Conservation (phyloP, 2,888 invertebrate genomes). For the Lypha dubia region DNA sequence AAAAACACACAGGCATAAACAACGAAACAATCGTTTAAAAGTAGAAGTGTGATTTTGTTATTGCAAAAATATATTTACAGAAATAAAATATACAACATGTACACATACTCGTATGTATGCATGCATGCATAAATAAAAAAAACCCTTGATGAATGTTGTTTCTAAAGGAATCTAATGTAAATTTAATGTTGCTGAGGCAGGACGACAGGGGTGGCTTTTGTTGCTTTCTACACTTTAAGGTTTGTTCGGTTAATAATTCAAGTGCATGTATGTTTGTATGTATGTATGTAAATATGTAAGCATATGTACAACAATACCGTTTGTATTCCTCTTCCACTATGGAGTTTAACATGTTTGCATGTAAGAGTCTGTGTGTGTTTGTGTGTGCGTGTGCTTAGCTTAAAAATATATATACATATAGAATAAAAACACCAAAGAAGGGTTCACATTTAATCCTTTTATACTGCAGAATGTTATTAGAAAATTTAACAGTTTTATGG, state of each 20-base stretch:
- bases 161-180: constrained; percentile 67
- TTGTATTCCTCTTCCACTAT: constrained; percentile 7
- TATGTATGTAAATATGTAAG: too few relatives aligned
- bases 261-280: constrained; percentile 27
- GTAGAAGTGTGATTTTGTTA: constrained; percentile 65
- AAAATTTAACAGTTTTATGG: constrained; percentile 68
- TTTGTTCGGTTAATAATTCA: constrained; percentile 53
- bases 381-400: too few relatives aligned
- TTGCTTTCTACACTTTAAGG: constrained; percentile 40
- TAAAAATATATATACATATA: constrained; percentile 7
- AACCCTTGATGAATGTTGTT: constrained; percentile 53
- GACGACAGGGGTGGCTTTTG: constrained; percentile 39
- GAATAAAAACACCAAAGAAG: constrained; percentile 36
- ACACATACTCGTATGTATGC: constrained; percentile 25
- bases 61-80: constrained; percentile 61
- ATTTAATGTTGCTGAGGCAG: constrained; percentile 60
- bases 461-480: constrained; percentile 48
- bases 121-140: constrained; percentile 31
- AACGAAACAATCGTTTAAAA: constrained; percentile 29
- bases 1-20: too few relatives aligned
- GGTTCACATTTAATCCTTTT: constrained; percentile 65
- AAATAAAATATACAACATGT: constrained; percentile 15
- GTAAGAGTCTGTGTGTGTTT: too few relatives aligned
- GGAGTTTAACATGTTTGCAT: constrained; percentile 30
- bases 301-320: constrained; percentile 34